These are phyloP conservation scores for Fissipunctia ypsillon DNA, from an alignment of 2,888 invertebrate genomes.

Conservation along the genomic window DNA sequence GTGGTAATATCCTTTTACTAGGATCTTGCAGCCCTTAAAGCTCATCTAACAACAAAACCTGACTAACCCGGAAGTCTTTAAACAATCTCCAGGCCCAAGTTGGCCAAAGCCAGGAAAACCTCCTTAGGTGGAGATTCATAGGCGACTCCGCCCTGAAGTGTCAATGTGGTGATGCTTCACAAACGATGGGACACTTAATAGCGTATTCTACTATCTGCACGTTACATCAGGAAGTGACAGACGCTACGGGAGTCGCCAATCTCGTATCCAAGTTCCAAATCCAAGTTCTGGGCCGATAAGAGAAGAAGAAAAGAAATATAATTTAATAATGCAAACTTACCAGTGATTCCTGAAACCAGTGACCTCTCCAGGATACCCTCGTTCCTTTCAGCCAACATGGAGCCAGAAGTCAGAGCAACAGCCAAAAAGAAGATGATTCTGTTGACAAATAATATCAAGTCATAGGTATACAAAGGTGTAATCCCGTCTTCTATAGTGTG, in stretches of 20 bases:
- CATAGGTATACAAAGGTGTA: not conserved
- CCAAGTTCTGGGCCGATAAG: not conserved
- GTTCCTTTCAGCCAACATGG: slow-evolving; percentile 96
- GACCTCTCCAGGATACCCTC: slow-evolving; percentile 97
- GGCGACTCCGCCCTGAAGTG: not conserved
- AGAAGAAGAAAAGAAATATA: not conserved
- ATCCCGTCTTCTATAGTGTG: not conserved
- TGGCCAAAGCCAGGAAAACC: not conserved
- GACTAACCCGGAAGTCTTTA: not conserved
- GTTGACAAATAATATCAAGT: slow-evolving; percentile 66
- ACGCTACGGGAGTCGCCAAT: not conserved
- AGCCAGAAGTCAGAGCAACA: slow-evolving; percentile 97
- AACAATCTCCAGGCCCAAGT: not conserved
- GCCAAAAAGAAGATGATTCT: slow-evolving; percentile 98
- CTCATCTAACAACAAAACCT: not conserved
- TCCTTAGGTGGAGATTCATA: not conserved
- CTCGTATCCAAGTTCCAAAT: not conserved
- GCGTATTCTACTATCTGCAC: not conserved
- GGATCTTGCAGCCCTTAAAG: not conserved
- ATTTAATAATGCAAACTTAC: slow-evolving; percentile 68
- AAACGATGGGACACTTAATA: not conserved
- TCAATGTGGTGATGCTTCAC: too few species aligned
- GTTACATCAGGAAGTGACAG: not conserved
- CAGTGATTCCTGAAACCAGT: slow-evolving; percentile 95
- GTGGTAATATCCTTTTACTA: not conserved